phyloP scores from a whole-genome alignment of 2,797 vertebrate genomes.

The Chloroceryle inda region DNA sequence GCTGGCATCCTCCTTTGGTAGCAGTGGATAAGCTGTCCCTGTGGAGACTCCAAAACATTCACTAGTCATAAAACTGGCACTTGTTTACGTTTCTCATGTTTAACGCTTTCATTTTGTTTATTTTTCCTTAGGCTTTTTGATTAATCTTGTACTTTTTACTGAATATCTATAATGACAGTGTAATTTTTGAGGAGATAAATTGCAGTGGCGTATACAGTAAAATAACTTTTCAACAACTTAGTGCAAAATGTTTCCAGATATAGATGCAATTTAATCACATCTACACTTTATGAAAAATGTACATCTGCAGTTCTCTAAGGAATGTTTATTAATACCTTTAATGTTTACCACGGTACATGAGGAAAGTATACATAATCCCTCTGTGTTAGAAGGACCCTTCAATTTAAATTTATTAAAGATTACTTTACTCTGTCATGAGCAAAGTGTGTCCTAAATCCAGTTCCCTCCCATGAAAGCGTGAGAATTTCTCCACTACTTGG shows the following conservation, averaged over 20 bases:
- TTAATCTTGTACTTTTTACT: neutral
- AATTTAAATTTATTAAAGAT: conserved; percentile 61
- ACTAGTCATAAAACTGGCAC: neutral
- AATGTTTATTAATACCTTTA: conserved; percentile 39
- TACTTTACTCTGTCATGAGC: conserved; percentile 60
- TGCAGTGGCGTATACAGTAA: neutral
- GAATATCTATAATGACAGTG: neutral
- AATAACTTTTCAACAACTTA: neutral
- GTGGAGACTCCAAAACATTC: neutral
- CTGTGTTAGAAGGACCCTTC: conserved; percentile 50
- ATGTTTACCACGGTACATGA: neutral
- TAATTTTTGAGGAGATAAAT: conserved; percentile 7
- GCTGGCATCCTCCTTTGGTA: neutral
- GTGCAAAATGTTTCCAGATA: conserved; percentile 8
- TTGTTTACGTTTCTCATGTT: neutral
- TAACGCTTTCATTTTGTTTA: neutral
- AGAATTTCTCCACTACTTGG: conserved; percentile 74
- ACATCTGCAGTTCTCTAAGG: conserved; percentile 15
- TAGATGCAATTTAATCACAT: neutral
- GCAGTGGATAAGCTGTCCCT: neutral
- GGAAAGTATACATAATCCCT: conserved; percentile 37
- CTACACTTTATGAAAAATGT: neutral
- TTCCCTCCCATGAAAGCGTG: conserved; percentile 71
- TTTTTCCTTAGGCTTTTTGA: neutral
- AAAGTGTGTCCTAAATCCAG: conserved; percentile 65